Conservation (phyloP, 1,140 invertebrate genomes). For the Lineus longissimus region DNA sequence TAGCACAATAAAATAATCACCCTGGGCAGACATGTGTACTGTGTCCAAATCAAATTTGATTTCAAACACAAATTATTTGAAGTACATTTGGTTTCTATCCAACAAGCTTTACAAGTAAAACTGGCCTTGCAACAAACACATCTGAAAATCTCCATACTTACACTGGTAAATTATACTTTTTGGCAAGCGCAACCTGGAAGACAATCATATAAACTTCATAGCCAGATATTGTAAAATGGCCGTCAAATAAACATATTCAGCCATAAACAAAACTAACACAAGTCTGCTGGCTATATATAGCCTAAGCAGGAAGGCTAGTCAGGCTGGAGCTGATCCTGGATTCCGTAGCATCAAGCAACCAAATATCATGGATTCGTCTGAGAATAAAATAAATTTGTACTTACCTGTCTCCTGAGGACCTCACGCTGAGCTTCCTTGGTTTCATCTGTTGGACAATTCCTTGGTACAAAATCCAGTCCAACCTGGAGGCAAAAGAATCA, state of each 20-base stretch:
- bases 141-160: conserved; percentile 22
- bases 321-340: too few species aligned
- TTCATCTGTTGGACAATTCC: conserved; percentile 30
- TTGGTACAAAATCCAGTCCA: conserved; percentile 49
- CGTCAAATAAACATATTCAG: background rate
- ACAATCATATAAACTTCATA: conserved; percentile 1
- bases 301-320: too few species aligned
- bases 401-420: conserved; percentile 41
- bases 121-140: background rate
- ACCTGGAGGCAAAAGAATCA: conserved; percentile 23
- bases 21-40: too few species aligned
- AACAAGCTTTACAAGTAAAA: too few species aligned
- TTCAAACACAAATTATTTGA: too few species aligned
- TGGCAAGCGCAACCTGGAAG: conserved; percentile 34
- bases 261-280: background rate
- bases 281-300: background rate
- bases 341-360: background rate
- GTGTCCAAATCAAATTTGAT: too few species aligned
- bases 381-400: conserved; percentile 15
- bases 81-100: too few species aligned
- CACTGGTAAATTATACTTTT: conserved; percentile 33
- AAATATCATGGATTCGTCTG: background rate
- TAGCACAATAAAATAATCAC: too few species aligned
- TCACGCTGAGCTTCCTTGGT: conserved; percentile 40
- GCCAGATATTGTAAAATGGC: background rate